Base-by-base conservation (phyloP, 23 tunicate species). In the Aplidium turbinatum region DNA sequence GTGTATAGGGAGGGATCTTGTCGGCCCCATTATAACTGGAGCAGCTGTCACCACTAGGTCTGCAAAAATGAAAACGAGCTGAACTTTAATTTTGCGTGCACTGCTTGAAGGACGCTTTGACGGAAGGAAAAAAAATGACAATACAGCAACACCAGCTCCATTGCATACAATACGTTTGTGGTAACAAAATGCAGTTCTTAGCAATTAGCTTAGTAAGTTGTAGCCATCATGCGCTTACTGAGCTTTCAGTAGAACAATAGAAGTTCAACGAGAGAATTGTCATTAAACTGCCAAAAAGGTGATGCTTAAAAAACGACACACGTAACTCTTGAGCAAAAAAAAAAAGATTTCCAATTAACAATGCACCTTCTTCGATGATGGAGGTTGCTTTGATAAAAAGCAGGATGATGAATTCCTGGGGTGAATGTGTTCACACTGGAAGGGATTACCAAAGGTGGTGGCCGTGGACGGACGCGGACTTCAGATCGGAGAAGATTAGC, bases 1-100 rank as follows among this genome's bases (percentile, higher is more conserved):
- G 96, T 20, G 96, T 89, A 62, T 89, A 89, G 11, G 96, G 96
- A 26, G 96, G 96, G 33, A 89, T 89, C 48, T 89, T 89, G 27
- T 89, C 96, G 18, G 71, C 78, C 23, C 76, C 81, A 52, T 33
- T 54, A 32, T 26, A 50, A 63, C 96, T 83, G 23, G 82, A 76
- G 20, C 45, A 25, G 70, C 96, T 89, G 53, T 89, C 96, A 5
- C 96, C 96, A 52, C 96, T 89, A 6, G 96, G 89, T 32, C 96
- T 89, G 69, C 33, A 23, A 29, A 22, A 65, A 35, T 25, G 21
- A 53, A 42, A 42, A 16, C 9, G 16, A 9, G 16, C 16, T 9
- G 16, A 42, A 42, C 27, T 56, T 20, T n/a, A n/a, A n/a, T n/a
- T n/a, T n/a, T n/a, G n/a, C n/a, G n/a, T n/a, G n/a, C n/a, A n/a